Evolutionary conservation across 2,797 vertebrate species (phyloP).

Genomic region (Coracias cyanogaster): DNA sequence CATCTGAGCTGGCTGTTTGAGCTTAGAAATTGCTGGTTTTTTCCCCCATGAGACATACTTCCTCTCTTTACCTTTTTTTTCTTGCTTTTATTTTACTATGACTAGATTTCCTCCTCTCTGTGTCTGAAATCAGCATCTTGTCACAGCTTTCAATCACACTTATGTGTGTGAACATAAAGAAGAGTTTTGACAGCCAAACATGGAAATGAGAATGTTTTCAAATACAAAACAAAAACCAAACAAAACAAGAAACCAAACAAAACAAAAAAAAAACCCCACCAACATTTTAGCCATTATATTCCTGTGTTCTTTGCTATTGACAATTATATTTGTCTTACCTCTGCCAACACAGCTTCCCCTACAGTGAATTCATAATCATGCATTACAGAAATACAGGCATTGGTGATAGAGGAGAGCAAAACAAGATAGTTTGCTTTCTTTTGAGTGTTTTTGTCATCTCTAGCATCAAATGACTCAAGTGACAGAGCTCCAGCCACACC

Average conservation of each 20-base stretch:
- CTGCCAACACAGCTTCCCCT: background rate
- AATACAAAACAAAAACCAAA: background rate
- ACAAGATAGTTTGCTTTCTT: background rate
- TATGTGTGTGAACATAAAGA: background rate
- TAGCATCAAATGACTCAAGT: background rate
- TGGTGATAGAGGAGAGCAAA: background rate
- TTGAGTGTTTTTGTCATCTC: background rate
- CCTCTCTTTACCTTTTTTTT: background rate
- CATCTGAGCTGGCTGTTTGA: background rate
- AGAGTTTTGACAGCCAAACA: background rate
- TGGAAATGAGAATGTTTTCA: background rate
- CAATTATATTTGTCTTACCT: background rate
- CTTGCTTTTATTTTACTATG: background rate
- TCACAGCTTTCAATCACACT: conserved; percentile 15
- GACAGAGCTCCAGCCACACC: background rate
- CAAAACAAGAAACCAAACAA: too few species aligned
- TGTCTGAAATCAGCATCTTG: conserved; percentile 11
- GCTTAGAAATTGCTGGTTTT: background rate
- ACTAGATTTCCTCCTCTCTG: background rate
- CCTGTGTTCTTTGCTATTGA: background rate
- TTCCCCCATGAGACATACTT: background rate
- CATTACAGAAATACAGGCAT: background rate
- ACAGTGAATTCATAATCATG: background rate
- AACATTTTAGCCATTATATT: background rate
- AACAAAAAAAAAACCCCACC: too few species aligned